Evolutionary conservation across 2,888 invertebrate genomes (phyloP), one percentile per base, ranked within the genome.

Genomic region (Temnothorax unifasciatus): DNA sequence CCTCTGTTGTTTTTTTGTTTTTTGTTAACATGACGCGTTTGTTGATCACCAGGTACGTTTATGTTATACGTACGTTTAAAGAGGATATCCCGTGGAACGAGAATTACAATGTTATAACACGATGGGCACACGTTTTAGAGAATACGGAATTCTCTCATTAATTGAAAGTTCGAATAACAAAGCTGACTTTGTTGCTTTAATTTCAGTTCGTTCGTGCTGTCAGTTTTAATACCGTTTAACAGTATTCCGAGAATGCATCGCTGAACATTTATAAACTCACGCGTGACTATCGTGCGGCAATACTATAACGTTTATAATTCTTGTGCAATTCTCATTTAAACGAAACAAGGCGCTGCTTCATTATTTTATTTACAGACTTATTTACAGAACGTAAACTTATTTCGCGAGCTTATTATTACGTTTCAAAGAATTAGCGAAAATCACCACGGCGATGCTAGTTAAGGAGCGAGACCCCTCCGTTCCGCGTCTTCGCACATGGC

Each of bases 401-500:
- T 68, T 18, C 13, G n/a, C 3, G 9, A 15, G 2, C 61, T 68
- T 68, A 47, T 57, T 57, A 44, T 77, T 66, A 38, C n/a, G 54
- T 21, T 61, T 25, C 21, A 50, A 47, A 68, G 54, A 68, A 85
- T 82, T 85, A 61, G 61, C 29, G 59, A 73, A 77, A 71, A 85
- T 68, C 85, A 82, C 74, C 44, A 87, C 34, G 50, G 64, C 41
- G 54, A 50, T 61, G 54, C 59, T 71, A 64, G 61, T 74, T 85
- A 66, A 76, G 71, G 77, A 83, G 59, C 68, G 75, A 87, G 87
- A 88, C 88, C 87, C 85, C 90, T 64, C 69, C 73, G 83, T 73
- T 82, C 38, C 64, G 68, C 79, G 87, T 88, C 87, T 86, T 89
- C 88, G 83, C 90, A 83, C 88, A 90, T 90, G 89, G 87, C 87